A percentile compares a stretch with the other conserved stretches of the same genome.
These are phyloP conservation scores for Gambelia wislizenii DNA, from an alignment of 2,797 vertebrate species.

Conservation along the genomic window DNA sequence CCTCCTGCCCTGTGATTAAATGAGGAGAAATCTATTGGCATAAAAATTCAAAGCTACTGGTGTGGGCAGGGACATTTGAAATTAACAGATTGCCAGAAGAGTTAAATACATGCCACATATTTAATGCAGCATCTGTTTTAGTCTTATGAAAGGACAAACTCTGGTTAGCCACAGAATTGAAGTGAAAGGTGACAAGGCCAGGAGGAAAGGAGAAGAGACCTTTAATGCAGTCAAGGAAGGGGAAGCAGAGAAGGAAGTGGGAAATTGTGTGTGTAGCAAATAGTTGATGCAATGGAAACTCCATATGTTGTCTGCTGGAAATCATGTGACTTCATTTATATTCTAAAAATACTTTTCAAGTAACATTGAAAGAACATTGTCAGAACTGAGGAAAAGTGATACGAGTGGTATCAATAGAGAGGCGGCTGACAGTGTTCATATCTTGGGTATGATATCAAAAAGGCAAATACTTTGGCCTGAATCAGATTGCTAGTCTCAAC, in stretches of 20 bases:
- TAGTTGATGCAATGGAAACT: neutral
- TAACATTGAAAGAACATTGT: neutral
- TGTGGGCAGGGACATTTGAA: too few relatives aligned
- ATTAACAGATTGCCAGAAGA: too few relatives aligned
- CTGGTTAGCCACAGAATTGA: neutral
- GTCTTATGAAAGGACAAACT: neutral
- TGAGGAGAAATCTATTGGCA: neutral
- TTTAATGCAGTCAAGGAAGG: neutral
- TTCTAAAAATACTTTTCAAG: neutral
- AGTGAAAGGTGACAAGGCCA: neutral
- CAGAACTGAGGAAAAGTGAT: neutral
- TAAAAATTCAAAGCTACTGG: neutral
- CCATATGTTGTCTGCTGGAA: neutral
- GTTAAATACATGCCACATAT: too few relatives aligned
- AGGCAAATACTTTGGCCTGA: too few relatives aligned
- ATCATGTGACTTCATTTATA: conserved; percentile 15
- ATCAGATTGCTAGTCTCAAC: too few relatives aligned
- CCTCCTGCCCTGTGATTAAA: neutral
- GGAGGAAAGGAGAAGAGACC: conserved; percentile 1
- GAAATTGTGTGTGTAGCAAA: neutral
- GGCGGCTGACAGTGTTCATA: neutral
- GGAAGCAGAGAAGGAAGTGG: neutral
- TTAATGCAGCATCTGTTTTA: neutral
- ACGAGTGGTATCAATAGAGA: neutral
- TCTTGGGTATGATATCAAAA: neutral